Evolutionary conservation across 2,113 vertebrate genomes (phyloP), one percentile per base, ranked within the genome.

Genomic region (Eulemur macaco): DNA sequence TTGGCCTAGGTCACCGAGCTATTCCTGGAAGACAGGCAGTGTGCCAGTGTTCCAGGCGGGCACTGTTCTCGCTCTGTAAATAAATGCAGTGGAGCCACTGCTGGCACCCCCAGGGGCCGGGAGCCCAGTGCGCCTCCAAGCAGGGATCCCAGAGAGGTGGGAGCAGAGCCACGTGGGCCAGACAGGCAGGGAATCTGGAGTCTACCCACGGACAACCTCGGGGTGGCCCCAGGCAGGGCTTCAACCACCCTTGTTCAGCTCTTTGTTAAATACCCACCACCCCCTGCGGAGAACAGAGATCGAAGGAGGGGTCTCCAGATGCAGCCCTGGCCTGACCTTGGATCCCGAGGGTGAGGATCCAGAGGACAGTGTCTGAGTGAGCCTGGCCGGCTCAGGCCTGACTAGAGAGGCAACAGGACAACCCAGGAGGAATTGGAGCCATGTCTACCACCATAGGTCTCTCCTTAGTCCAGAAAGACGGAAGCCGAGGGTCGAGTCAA

Each of bases 1-100:
- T 74, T 91, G 96, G 98, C 97, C 95, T 95, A 66, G 88, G 97
- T 97, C 69, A 77, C 31, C 3, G 83, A 96, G 88, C 91, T 97
- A 97, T 97, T 98, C 96, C 89, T 97, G 97, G 96, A 95, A 97
- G 95, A 94, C 21, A n/a, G 95, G 89, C 96, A 27, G 63, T 3
- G 2, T 21, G 96, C 97, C 97, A 97, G 88, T 66, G 73, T 94
- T 96, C 89, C 80, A 95, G 92, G 85, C 82, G 0, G 91, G 78
- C 82, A 56, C 86, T 91, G 80, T 84, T 96, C 93, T 96, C 9
- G 21, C 89, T 97, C 81, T 96, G 94, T 96, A 97, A 97, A 97
- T 97, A 97, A 89, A 76, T 52, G 34, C 54, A 37, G 60, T 25
- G 82, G 68, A 93, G 91, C 56, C 64, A n/a, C 8, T 66, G 78